phyloP scores from a whole-genome alignment of 2,888 invertebrate species.

The Drosophila gaucha region DNA sequence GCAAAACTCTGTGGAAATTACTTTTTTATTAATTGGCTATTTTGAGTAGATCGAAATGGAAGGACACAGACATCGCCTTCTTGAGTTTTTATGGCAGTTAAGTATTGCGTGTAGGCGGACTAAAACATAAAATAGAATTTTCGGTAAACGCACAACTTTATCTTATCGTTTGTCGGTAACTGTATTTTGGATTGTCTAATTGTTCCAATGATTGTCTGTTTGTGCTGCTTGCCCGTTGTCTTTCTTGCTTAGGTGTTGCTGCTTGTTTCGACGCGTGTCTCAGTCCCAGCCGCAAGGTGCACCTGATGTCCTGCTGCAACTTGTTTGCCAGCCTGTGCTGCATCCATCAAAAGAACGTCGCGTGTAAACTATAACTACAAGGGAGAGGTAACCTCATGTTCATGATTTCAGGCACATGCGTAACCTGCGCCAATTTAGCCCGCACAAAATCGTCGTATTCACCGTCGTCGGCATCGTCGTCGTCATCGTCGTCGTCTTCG shows the following conservation, averaged over 20 bases:
- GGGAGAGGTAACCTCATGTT: constrained; percentile 43
- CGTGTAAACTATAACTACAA: constrained; percentile 49
- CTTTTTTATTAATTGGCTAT: constrained; percentile 77
- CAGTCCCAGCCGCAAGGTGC: constrained; percentile 62
- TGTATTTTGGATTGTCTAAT: constrained; percentile 65
- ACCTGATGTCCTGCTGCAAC: constrained; percentile 63
- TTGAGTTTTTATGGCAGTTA: constrained; percentile 59
- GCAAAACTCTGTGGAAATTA: constrained; percentile 56
- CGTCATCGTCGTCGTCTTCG: constrained; percentile 18
- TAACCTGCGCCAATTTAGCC: constrained; percentile 79
- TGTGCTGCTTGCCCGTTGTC: constrained; percentile 22
- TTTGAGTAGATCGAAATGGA: constrained; percentile 21
- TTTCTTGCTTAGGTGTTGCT: constrained; percentile 24
- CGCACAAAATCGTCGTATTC: constrained; percentile 41
- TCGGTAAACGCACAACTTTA: constrained; percentile 45
- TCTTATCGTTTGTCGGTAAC: constrained; percentile 73
- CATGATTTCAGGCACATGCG: constrained; percentile 71
- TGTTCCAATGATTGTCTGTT: constrained; percentile 48
- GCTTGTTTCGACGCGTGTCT: constrained; percentile 47
- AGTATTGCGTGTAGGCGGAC: constrained; percentile 67
- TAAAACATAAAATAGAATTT: constrained; percentile 42
- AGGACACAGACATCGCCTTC: neutral
- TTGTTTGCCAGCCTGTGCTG: constrained; percentile 45
- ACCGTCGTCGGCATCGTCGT: constrained; percentile 26
- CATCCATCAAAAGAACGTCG: constrained; percentile 67